Evolutionary conservation across 1,140 invertebrate genomes (phyloP), one percentile per base, ranked within the genome.

Genomic region (Oedothorax gibbosus): DNA sequence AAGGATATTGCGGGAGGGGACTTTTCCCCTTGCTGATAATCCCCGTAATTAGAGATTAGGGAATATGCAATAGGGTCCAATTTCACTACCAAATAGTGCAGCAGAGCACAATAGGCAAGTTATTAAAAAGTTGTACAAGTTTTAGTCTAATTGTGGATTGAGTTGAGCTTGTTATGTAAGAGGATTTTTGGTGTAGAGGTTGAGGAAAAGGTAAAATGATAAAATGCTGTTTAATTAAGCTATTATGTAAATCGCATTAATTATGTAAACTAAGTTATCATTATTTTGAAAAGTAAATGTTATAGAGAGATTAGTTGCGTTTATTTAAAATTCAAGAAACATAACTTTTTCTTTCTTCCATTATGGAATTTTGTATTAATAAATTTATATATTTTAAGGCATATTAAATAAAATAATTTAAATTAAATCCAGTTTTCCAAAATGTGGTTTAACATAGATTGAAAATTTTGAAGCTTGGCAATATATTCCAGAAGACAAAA

Each of bases 1-100:
- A 71, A 81, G 64, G 18, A 66, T 65, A 57, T 81, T 81, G 78
- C 60, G 21, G 54, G 78, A 81, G 57, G 72, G 68, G 68, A 51
- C 15, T 71, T 51, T 71, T 51, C n/a, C 15, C 50, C 20, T 60
- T 51, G 72, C 72, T 75, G 56, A 75, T 53, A 49, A 60, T 53
- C 20, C 72, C 60, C 53, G 72, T 60, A 75, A 75, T 75, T 75
- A 75, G 53, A 56, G 53, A 21, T 21, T 14, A 15, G 72, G 72
- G 72, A 60, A 75, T 60, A 21, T 71, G 14, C 53, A 71, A 53
- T 53, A 20, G 49, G 69, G 5, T 53, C 69, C 69, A 18, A 71
- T 71, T 71, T 71, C 69, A 53, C 50, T 18, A 20, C 54, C 69
- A 49, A 35, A 35, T 54, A 18, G n/a, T 68, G 10, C 18, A 11